Base-by-base conservation (phyloP, 1,140 invertebrate genomes). In the Dermatophagoides farinae region DNA sequence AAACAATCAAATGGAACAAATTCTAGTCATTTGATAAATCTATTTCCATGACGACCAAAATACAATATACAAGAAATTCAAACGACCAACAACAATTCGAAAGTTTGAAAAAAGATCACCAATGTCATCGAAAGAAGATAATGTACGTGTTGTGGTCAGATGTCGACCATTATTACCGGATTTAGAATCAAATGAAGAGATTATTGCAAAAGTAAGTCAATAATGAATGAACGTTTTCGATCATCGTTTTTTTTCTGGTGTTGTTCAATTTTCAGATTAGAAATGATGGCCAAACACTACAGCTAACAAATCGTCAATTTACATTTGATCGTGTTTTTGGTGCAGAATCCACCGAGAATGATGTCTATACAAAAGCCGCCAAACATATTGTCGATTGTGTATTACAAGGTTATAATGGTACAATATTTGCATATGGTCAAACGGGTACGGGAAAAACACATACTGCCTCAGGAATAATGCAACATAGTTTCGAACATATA, bases 391-490 rank as follows among this genome's bases (percentile, higher is more conserved):
- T 86, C 25, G 77, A 82, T 50, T 84, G 82, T 71, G 80, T 84
- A 12, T 67, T 84, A 11, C 73, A 79, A 64, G 75, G 74, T 25
- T 68, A 75, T 47, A 68, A 68, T 66, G 66, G 66, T 67, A 85
- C 82, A n/a, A 82, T 83, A 58, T 80, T 85, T 68, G 83, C 82
- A 0, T 85, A 85, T 68, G 82, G 82, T 0, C 82, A 84, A 70
- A 85, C 82, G 0, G 83, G 82, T n/a, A 84, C 82, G 4, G 81
- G 81, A 9, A 84, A 84, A 72, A 84, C 83, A 0, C 83, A 77
- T 61, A 84, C 83, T 1, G 83, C 85, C 81, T 78, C 80, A 40
- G 91, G 90, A 54, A 90, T 96, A 55, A 84, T 84, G 66, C 82
- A 82, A 8, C 84, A 84, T 68, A 82, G 80, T 6, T 85, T 85